A percentile compares a stretch with the other conserved stretches of the same genome.
Evolutionary conservation across 2,113 vertebrate genomes (phyloP).

Genomic region (Trichechus manatus): DNA sequence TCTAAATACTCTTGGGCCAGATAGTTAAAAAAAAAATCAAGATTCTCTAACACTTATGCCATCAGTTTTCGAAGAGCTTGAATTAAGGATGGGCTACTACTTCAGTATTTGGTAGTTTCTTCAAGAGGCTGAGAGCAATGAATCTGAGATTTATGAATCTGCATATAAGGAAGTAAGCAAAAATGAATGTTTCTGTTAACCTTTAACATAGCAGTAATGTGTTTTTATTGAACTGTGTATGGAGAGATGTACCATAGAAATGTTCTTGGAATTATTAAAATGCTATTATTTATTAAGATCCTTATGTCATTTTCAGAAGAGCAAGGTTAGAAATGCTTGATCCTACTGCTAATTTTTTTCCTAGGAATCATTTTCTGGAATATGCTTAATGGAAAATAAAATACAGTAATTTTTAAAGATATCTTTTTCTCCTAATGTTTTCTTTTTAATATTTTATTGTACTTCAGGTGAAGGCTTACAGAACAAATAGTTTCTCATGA

Average conservation of each 20-base stretch:
- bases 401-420: background rate
- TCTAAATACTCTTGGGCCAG: background rate
- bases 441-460: too few species aligned
- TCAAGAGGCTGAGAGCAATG: constrained; percentile 1
- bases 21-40: background rate
- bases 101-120: constrained; percentile 58
- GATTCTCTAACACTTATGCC: constrained; percentile 27
- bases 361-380: constrained; percentile 31
- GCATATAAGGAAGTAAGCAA: background rate
- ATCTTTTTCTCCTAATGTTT: background rate
- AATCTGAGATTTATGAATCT: constrained; percentile 13
- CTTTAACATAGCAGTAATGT: background rate
- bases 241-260: background rate
- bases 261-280: background rate
- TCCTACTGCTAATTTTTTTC: constrained; percentile 55
- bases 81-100: background rate
- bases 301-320: background rate
- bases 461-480: too few species aligned
- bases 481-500: too few species aligned
- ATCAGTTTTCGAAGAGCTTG: constrained; percentile 24
- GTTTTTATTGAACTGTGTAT: background rate
- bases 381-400: constrained; percentile 41
- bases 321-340: background rate
- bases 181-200: background rate
- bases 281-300: background rate